A percentile compares a stretch with the other conserved stretches of the same genome.
Conservation (phyloP, 2,797 vertebrate species). For the Strix occidentalis region DNA sequence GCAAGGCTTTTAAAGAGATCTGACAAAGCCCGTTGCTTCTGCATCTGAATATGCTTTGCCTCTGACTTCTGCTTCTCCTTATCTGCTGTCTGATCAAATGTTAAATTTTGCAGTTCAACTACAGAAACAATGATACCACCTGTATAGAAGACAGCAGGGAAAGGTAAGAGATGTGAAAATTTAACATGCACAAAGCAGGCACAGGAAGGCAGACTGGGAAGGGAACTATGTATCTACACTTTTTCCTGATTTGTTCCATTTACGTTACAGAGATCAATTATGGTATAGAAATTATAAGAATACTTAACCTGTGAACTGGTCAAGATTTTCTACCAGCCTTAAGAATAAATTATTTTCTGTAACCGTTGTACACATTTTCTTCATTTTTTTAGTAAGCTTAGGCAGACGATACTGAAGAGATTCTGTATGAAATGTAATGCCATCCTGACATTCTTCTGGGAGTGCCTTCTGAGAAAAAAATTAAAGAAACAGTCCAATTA, state of each 20-base stretch:
- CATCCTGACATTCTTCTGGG: neutral
- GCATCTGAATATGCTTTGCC: slow-evolving; percentile 93
- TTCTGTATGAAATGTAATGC: slow-evolving; percentile 5
- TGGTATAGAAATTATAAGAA: neutral
- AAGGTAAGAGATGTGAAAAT: neutral
- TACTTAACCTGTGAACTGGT: slow-evolving; percentile 86
- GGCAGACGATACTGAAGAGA: slow-evolving; percentile 86
- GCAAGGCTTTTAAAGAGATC: slow-evolving; percentile 94
- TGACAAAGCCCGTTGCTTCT: slow-evolving; percentile 92
- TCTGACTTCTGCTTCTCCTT: slow-evolving; percentile 91
- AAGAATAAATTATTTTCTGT: slow-evolving; percentile 81
- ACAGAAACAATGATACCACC: slow-evolving; percentile 86
- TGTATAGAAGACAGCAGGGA: slow-evolving; percentile 48
- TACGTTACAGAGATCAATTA: neutral
- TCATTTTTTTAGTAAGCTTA: slow-evolving; percentile 86
- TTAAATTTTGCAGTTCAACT: slow-evolving; percentile 84
- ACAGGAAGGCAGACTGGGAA: neutral
- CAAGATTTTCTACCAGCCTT: slow-evolving; percentile 86
- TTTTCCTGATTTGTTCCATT: neutral
- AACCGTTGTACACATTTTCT: slow-evolving; percentile 85
- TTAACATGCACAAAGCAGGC: neutral
- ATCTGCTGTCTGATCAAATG: slow-evolving; percentile 80
- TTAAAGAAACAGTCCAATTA: neutral
- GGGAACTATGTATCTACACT: neutral
- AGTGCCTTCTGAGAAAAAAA: slow-evolving; percentile 35